A percentile compares a stretch with the other conserved stretches of the same genome.
Conservation (phyloP, 2,113 vertebrate species). For the Picathartes gymnocephalus region DNA sequence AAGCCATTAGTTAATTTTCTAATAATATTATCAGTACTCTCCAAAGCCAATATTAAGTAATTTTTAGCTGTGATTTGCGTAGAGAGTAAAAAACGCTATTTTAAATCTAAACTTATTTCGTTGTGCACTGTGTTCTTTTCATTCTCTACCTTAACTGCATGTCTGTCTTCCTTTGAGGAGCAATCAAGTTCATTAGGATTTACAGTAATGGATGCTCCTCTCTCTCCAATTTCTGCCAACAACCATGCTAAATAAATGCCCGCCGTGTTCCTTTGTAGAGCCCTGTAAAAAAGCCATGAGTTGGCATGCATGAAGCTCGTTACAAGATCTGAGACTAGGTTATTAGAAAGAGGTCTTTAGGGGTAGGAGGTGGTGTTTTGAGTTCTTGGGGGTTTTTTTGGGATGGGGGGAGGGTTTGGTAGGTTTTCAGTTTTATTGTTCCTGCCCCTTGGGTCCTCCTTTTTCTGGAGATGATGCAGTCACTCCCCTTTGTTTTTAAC, state of each 20-base stretch:
- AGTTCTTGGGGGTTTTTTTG: not conserved
- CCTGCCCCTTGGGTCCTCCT: not conserved
- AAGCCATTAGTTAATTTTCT: not conserved
- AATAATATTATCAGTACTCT: not conserved
- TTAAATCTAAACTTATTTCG: not conserved
- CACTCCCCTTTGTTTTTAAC: slow-evolving; percentile 47
- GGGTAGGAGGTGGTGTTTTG: not conserved
- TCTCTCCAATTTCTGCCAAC: not conserved
- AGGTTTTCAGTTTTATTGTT: not conserved
- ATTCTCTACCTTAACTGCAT: not conserved
- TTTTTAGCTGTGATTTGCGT: not conserved
- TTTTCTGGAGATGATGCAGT: slow-evolving; percentile 57
- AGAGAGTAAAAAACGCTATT: not conserved
- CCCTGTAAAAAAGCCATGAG: not conserved
- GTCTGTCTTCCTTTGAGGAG: not conserved
- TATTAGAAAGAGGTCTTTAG: not conserved
- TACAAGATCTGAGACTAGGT: not conserved
- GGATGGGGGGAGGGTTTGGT: not conserved
- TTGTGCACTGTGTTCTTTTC: not conserved
- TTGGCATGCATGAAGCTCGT: not conserved
- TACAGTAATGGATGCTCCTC: not conserved
- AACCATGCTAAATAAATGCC: not conserved
- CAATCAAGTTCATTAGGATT: not conserved
- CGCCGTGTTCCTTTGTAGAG: not conserved
- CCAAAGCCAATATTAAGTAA: not conserved